phyloP scores from a whole-genome alignment of 2,113 vertebrate species.

The Rattus norvegicus region GRCr8 NC_086022.1:7958001-7958500 shows the following conservation, averaged over 20 bases:
- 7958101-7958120: background rate
- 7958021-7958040: background rate
- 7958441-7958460: background rate
- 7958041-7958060: background rate
- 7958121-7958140: background rate
- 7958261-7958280: rapidly evolving
- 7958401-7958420: background rate
- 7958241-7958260: rapidly evolving
- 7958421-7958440: too few species aligned
- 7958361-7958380: background rate
- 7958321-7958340: rapidly evolving
- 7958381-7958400: rapidly evolving
- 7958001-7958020: background rate
- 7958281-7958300: background rate
- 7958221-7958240: background rate
- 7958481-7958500: background rate
- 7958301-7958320: background rate
- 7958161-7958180: background rate
- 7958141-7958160: rapidly evolving
- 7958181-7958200: rapidly evolving
- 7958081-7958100: background rate
- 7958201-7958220: rapidly evolving
- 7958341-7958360: background rate
- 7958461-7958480: rapidly evolving
- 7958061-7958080: background rate